Percentiles rank a stretch among this genome's conserved stretches.
phyloP scores from a whole-genome alignment of 2,113 vertebrate genomes.

The Carlito syrichta region DNA sequence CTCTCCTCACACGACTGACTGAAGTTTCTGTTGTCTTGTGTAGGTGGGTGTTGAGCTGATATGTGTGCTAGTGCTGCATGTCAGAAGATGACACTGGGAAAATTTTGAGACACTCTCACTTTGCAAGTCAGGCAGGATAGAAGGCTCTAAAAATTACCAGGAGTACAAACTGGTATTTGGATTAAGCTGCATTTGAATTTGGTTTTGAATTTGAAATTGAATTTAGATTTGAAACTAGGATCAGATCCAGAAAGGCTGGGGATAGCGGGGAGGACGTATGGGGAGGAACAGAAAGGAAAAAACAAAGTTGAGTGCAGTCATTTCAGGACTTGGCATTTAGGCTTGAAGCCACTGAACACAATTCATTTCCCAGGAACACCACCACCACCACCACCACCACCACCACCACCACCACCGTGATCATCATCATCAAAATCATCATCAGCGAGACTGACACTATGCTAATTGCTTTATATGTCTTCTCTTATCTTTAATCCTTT shows the following conservation, averaged over 20 bases:
- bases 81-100: background rate
- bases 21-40: background rate
- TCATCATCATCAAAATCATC: background rate
- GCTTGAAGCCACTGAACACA: background rate
- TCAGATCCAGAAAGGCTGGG: background rate
- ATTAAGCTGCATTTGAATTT: background rate
- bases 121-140: background rate
- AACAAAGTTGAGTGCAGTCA: background rate
- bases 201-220: no score
- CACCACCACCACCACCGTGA: background rate
- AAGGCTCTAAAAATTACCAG: background rate
- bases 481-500: background rate
- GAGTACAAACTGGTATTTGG: background rate
- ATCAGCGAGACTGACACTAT: background rate
- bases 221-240: background rate
- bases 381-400: fast-evolving
- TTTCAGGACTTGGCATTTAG: background rate
- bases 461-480: background rate
- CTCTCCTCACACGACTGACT: background rate
- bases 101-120: background rate
- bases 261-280: background rate
- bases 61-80: background rate
- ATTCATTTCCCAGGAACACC: background rate
- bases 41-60: slow-evolving; percentile 1
- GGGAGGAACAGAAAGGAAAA: background rate